phyloP scores from a whole-genome alignment of 2,113 vertebrate genomes.

The Callipepla squamata region DNA sequence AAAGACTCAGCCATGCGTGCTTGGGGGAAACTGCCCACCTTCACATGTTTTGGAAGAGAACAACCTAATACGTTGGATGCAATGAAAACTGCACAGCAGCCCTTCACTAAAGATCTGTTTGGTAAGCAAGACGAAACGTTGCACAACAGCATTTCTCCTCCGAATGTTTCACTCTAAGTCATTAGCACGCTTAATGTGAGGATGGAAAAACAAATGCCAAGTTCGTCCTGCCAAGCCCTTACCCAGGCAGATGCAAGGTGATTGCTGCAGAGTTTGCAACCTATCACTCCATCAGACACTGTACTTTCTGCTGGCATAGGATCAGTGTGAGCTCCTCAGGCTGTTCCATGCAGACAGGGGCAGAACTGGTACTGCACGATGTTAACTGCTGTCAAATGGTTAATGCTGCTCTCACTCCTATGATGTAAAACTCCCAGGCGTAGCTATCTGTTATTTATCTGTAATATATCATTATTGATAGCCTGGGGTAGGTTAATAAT shows the following conservation, averaged over 20 bases:
- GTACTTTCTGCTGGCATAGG: not conserved
- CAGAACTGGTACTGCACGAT: not conserved
- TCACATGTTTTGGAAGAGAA: not conserved
- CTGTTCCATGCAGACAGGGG: not conserved
- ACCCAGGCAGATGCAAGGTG: not conserved
- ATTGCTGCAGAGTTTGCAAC: not conserved
- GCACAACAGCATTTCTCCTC: not conserved
- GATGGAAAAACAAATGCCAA: not conserved
- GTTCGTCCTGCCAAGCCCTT: not conserved
- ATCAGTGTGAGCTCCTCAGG: not conserved
- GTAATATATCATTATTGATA: slow-evolving; percentile 1
- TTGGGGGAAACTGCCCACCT: not conserved
- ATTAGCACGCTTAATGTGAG: too few relatives aligned
- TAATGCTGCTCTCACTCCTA: slow-evolving; percentile 13
- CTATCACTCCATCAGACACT: not conserved
- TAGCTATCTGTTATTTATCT: not conserved
- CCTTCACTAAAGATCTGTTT: not conserved
- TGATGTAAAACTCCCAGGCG: not conserved
- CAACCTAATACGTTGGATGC: not conserved
- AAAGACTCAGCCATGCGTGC: not conserved
- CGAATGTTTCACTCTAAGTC: not conserved
- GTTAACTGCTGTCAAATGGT: slow-evolving; percentile 19
- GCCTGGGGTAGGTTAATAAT: slow-evolving; percentile 56
- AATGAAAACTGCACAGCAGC: not conserved
- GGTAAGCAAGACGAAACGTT: not conserved